These are phyloP conservation scores for Synergus umbraculus DNA, from an alignment of 2,888 invertebrate genomes.

Conservation along the genomic window DNA sequence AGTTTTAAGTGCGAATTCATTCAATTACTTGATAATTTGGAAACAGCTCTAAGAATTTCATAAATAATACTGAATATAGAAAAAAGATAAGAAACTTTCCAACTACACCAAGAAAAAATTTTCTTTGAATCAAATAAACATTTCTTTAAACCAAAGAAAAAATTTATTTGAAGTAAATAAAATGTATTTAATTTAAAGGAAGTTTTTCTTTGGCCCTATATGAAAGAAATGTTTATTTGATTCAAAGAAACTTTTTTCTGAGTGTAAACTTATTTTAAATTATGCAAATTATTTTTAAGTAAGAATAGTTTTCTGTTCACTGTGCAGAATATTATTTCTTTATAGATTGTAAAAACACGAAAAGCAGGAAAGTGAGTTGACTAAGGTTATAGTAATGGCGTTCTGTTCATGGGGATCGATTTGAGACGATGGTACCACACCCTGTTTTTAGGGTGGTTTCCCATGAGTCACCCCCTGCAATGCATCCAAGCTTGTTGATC, in stretches of 20 bases:
- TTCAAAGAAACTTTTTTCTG: too few species aligned
- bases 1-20: background rate
- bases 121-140: too few species aligned
- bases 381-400: background rate
- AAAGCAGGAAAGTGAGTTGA: constrained; percentile 25
- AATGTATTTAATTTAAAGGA: too few species aligned
- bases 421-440: constrained; percentile 72
- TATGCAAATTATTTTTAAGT: background rate
- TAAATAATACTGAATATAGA: too few species aligned
- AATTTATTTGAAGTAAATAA: too few species aligned
- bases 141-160: too few species aligned
- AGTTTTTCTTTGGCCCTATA: too few species aligned
- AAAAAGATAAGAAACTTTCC: background rate
- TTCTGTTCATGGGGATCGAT: constrained; percentile 65
- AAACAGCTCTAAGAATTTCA: too few species aligned
- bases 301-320: background rate
- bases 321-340: background rate
- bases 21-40: too few species aligned
- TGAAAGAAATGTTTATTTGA: too few species aligned
- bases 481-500: constrained; percentile 52
- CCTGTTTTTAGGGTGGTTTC: constrained; percentile 64
- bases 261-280: background rate
- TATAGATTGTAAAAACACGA: constrained; percentile 12
- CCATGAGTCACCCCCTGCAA: constrained; percentile 70
- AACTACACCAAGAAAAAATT: background rate